Base-by-base conservation (phyloP, 2,888 invertebrate species). In the Strigamia crassipes region DNA sequence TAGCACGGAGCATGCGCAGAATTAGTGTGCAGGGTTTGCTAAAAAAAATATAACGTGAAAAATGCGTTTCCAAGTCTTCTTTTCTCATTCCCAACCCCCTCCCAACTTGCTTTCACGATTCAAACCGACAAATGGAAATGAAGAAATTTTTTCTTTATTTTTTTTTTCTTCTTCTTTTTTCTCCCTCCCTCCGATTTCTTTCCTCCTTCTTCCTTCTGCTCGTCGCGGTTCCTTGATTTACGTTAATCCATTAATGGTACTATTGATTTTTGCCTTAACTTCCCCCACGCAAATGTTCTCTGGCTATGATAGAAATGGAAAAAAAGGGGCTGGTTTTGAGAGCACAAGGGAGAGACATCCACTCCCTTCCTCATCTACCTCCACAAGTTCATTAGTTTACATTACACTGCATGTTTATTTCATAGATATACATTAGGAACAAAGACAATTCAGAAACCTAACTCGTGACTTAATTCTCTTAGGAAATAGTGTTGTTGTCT, bases 181-280 rank as follows among this genome's bases (percentile, higher is more conserved):
- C 27, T 27, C 27, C 15, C 61, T 66, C 18, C 15, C 56, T 79
- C 27, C 27, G 18, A 34, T 78, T 27, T 46, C 21, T 27, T 79
- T 23, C 61, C 79, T 82, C 78, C 46, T 82, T 46, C 51, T 78
- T 34, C 82, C 34, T 46, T 82, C 34, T 46, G 78, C 27, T 81
- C 78, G 46, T 38, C 78, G 51, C 34, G 82, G 82, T 78, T 82
- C 78, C 79, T 82, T 82, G 79, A 79, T 82, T 79, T 82, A 79
- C 79, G 82, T 73, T 81, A 81, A 81, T 81, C 81, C 81, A 81
- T 81, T 81, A 81, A 81, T 81, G 81, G 81, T 18, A 42, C 15
- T 81, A 81, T 81, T 81, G 81, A 81, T 81, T 81, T 81, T 81
- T 81, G 81, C 78, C 78, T 81, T 81, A 81, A 66, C 46, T 66